Base-by-base conservation (phyloP, 2,113 vertebrate genomes). In the Nerophis ophidion region DNA sequence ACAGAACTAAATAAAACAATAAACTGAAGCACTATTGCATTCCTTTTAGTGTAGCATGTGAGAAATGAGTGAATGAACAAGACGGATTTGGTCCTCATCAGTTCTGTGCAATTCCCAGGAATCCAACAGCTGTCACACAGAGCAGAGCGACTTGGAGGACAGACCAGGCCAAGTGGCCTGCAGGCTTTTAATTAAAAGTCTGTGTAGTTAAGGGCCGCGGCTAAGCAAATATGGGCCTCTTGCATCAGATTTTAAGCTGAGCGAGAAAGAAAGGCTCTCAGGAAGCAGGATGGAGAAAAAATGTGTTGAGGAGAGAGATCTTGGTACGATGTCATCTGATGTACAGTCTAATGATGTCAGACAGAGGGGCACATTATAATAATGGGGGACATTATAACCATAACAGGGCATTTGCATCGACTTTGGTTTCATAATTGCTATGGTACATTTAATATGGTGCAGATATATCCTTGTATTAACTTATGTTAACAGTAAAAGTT, bases 111-210 rank as follows among this genome's bases (percentile, higher is more conserved):
- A 56, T 56, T 56, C 16, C 17, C 38, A 13, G 16, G 42, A 53
- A 33, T 66, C 52, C 66, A 70, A 65, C 65, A 83, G 79, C 77
- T 86, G 81, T 62, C 8, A 15, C 4, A 35, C 42, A 52, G 59
- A 55, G 40, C 42, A 52, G 59, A 55, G 42, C 4, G 56, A 59
- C 5, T 1, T n/a, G 58, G 61, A 76, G 49, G 80, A 49, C 64
- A 61, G 74, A 35, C 53, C 49, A 59, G 54, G 38, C 36, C 54
- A 56, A 71, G 61, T 65, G 75, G 79, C 50, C 79, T 68, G 72
- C 64, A 80, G 65, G 56, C 82, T 80, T 88, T 86, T 86, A 88
- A 88, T 88, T 82, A 88, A 85, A 85, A 82, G 77, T 65, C 68
- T 81, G 77, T 76, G 74, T 82, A 57, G 80, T 66, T 76, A 74